A percentile compares a stretch with the other conserved stretches of the same genome.
phyloP scores from a whole-genome alignment of 64 coral and sea anemone species.

The Exaiptasia diaphana region DNA sequence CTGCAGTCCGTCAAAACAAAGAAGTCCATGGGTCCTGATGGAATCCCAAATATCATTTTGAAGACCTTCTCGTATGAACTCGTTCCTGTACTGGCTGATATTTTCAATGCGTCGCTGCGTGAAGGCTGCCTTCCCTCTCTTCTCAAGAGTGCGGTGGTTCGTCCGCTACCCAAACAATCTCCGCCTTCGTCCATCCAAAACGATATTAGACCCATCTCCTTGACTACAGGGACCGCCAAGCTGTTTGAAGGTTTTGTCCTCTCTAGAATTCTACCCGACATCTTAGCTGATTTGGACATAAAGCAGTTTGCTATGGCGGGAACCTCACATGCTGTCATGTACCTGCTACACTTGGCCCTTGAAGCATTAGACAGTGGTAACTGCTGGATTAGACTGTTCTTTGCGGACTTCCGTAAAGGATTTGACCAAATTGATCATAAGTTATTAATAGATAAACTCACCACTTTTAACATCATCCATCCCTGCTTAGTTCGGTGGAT shows the following conservation, averaged over 20 bases:
- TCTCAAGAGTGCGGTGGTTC: not conserved
- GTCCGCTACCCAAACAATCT: not conserved
- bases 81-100: not conserved
- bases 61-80: constrained; percentile 3
- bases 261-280: not conserved
- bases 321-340: not conserved
- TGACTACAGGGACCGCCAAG: not conserved
- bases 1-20: not conserved
- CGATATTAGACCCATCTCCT: not conserved
- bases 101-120: constrained; percentile 3
- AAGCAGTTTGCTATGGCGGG: not conserved
- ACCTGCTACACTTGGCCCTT: not conserved
- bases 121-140: not conserved
- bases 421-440: not conserved
- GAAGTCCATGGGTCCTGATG: not conserved
- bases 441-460: not conserved
- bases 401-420: not conserved
- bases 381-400: not conserved
- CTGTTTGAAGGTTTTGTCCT: not conserved
- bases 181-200: constrained; percentile 4
- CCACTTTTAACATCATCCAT: not conserved
- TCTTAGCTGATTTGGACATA: not conserved
- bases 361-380: not conserved
- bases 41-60: constrained; percentile 17
- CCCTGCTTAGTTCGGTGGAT: not conserved